Evolutionary conservation across 2,797 vertebrate genomes (phyloP).

Genomic region (Ispidina picta): DNA sequence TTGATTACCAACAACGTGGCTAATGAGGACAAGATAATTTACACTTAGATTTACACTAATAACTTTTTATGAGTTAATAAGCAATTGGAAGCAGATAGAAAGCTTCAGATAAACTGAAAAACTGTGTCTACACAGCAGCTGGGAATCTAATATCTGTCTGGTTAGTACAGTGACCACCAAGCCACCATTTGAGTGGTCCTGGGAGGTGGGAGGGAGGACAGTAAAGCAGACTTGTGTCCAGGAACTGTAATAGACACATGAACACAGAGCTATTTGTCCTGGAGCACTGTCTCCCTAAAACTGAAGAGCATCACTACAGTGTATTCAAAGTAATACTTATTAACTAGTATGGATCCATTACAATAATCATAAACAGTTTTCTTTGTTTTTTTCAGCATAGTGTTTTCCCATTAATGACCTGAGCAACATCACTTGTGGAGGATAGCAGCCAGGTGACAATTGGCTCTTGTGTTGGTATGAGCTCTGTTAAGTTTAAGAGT

Average conservation of each 20-base stretch:
- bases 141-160: neutral
- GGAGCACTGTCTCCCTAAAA: neutral
- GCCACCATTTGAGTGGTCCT: neutral
- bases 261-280: neutral
- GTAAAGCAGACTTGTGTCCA: neutral
- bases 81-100: neutral
- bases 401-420: neutral
- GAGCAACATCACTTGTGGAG: slow-evolving; percentile 8
- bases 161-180: neutral
- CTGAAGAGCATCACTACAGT: neutral
- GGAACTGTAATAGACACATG: neutral
- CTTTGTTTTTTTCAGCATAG: neutral
- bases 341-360: neutral
- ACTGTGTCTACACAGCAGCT: neutral
- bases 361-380: neutral
- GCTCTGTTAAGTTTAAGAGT: neutral
- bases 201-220: accelerated
- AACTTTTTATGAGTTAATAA: neutral
- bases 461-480: neutral
- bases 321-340: neutral
- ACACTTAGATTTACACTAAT: neutral
- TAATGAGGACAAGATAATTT: neutral
- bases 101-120: neutral
- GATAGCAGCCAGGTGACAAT: neutral
- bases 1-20: neutral